Base-by-base conservation (phyloP, 1,140 invertebrate genomes). In the Meteorus sp. region DNA sequence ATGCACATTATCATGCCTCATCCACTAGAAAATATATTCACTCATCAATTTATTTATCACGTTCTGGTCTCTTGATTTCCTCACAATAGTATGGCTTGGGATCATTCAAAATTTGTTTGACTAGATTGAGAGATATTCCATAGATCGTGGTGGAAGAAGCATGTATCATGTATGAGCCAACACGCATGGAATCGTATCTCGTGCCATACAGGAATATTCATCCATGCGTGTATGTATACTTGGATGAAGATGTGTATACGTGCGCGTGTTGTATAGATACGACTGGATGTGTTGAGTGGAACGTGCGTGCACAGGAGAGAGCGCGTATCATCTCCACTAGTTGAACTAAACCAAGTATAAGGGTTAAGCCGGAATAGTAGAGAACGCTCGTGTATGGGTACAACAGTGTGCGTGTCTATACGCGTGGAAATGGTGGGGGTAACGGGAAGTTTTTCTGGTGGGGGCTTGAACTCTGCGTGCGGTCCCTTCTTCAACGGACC, bases 71-170 rank as follows among this genome's bases (percentile, higher is more conserved):
- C 41, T 17, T 17, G 29, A 33, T 11, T 33, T 11, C 8, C 48
- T 52, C 31, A 17, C 55, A 25, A 48, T 35, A 41, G 57, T 31
- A 17, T 13, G 35, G 43, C 62, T 65, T 60, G 37, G 61, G 60
- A 65, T 71, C 72, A 62, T 64, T 47, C 70, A 72, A 72, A 78
- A 77, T 77, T 76, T 67, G 65, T 62, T 59, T 65, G 64, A 71
- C 71, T 75, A 75, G 74, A 77, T 78, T 77, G 73, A 76, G 76
- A 78, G 76, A 77, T 77, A 78, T 78, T 77, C 64, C 60, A 63
- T 56, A 65, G 60, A 66, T 68, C 56, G 48, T 33, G 51, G n/a
- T n/a, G n/a, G n/a, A n/a, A n/a, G n/a, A n/a, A n/a, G n/a, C n/a
- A n/a, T n/a, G n/a, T n/a, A n/a, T n/a, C n/a, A n/a, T n/a, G n/a